Evolutionary conservation across 2,113 vertebrate genomes (phyloP).

Genomic region (Verasper variegatus): DNA sequence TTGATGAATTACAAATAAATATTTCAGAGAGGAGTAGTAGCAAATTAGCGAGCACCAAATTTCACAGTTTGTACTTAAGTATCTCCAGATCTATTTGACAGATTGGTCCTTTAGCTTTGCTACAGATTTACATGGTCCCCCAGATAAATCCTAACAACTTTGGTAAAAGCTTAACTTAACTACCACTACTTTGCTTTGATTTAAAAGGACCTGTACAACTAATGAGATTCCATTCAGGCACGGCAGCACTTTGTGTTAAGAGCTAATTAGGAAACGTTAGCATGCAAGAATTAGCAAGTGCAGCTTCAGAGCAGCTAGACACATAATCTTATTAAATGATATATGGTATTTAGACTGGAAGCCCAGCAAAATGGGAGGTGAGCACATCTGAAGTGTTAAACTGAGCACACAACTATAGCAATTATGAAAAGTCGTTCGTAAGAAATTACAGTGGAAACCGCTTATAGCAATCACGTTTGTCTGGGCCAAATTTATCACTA

Average conservation of each 20-base stretch:
- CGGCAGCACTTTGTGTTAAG: neutral
- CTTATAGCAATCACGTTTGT: no score
- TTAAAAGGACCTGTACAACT: neutral
- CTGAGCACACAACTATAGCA: neutral
- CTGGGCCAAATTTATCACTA: no score
- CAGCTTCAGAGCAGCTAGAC: neutral
- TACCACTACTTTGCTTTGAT: neutral
- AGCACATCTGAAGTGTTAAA: neutral
- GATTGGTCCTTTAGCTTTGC: neutral
- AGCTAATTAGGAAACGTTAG: neutral
- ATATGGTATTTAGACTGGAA: neutral
- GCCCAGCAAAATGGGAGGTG: neutral
- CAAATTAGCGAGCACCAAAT: no score
- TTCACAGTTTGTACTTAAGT: no score
- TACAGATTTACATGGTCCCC: neutral
- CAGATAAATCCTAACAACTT: neutral
- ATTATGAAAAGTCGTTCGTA: neutral
- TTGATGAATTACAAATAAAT: no score
- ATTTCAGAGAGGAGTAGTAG: no score
- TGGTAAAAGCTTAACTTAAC: neutral
- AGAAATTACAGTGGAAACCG: no score
- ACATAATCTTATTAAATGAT: neutral
- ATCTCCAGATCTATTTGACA: neutral
- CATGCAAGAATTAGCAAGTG: neutral
- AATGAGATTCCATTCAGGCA: neutral